Base-by-base conservation (phyloP, 1,140 invertebrate genomes). In the Drosophila varians region DNA sequence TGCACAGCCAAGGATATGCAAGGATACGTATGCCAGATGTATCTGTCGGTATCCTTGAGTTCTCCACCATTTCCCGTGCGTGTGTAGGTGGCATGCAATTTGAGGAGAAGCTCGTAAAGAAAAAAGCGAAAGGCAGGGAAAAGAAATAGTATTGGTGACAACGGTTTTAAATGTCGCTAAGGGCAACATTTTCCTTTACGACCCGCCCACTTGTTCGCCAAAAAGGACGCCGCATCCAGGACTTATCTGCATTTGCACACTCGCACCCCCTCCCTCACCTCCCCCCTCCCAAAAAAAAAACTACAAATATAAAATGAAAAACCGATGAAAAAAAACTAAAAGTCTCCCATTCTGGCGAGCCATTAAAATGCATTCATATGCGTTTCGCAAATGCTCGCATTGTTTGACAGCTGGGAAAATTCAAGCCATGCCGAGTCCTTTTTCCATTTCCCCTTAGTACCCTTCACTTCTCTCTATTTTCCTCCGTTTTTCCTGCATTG, bases 341-440 rank as follows among this genome's bases (percentile, higher is more conserved):
- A 68, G 42, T 52, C 69, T n/a, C 45, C 28, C 57, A 51, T 42
- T 43, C 38, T 31, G 40, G 8, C 12, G 12, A 31, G 38, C 42
- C 71, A 80, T 75, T 79, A 62, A 84, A 73, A 56, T 82, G 70
- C 78, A 74, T 84, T 77, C 57, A 77, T 19, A 77, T 61, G 74
- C 74, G 45, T 55, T 71, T 55, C 45, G 43, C 43, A 51, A 28
- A 19, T 40, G 58, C 43, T 4, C 19, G 47, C 52, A 75, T 84
- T 86, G 71, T 86, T 79, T 66, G 75, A 31, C 52, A 62, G 42
- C 43, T 47, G 56, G 48, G 57, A 53, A 34, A 21, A 14, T 14
- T 14, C 4, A 23, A 14, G 31, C 31, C 31, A 12, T 36, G 11
- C 34, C 4, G 8, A 28, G 26, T n/a, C 3, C 4, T 34, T 16